Conservation (phyloP, 2,888 invertebrate genomes). For the Drosophila mimica region DNA sequence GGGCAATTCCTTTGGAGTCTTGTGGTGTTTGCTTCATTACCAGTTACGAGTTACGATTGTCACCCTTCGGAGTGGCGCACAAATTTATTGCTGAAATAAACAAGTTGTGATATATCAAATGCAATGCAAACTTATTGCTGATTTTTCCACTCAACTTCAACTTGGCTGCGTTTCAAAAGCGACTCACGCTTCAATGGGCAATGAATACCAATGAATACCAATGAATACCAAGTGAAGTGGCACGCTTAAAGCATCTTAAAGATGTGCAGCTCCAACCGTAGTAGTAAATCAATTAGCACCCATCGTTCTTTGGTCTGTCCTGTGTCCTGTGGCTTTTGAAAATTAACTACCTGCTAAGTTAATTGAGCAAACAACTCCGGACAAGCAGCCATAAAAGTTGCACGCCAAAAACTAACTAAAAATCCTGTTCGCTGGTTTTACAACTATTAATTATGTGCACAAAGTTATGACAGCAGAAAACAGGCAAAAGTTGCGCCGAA, state of each 20-base stretch:
- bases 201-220: neutral
- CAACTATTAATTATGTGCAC: slow-evolving; percentile 83
- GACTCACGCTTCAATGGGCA: slow-evolving; percentile 44
- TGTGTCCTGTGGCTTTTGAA: slow-evolving; percentile 63
- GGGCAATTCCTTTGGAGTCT: neutral
- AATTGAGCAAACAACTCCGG: slow-evolving; percentile 80
- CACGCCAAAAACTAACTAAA: slow-evolving; percentile 66
- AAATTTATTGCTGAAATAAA: slow-evolving; percentile 65
- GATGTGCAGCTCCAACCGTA: neutral
- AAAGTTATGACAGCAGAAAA: slow-evolving; percentile 84
- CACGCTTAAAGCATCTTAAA: slow-evolving; percentile 41
- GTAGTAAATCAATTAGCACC: slow-evolving; percentile 75
- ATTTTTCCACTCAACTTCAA: slow-evolving; percentile 43
- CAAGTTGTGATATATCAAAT: slow-evolving; percentile 62
- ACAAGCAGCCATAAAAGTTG: slow-evolving; percentile 70
- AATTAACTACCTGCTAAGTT: slow-evolving; percentile 85
- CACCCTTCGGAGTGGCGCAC: slow-evolving; percentile 17
- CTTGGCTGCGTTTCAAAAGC: slow-evolving; percentile 59
- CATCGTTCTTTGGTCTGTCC: slow-evolving; percentile 25
- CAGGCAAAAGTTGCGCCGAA: slow-evolving; percentile 61
- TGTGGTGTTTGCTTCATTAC: slow-evolving; percentile 12
- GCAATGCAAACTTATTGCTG: slow-evolving; percentile 48
- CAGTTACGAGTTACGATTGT: neutral
- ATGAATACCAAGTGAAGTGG: neutral
- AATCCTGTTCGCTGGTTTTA: slow-evolving; percentile 63